Evolutionary conservation across 2,888 invertebrate genomes (phyloP), one percentile per base, ranked within the genome.

Genomic region (Noctuana brunneofusca): DNA sequence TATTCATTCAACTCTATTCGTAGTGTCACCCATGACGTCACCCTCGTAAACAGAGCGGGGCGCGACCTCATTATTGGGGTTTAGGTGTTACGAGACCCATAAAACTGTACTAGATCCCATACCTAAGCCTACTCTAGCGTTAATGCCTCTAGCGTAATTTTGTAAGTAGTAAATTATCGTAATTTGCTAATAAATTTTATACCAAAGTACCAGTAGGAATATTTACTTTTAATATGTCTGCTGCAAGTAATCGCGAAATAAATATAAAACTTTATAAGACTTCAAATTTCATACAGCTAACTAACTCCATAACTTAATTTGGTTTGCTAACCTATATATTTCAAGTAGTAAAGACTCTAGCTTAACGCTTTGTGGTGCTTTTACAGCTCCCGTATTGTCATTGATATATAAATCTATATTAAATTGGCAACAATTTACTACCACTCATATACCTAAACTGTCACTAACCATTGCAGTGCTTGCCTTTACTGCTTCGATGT

Each of bases 11-110:
- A 22, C 24, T 22, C 24, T 41, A 56, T 46, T 20, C 18, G 46
- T 46, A 52, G 46, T 22, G 43, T 27, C 59, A 16, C 43, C 22
- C 22, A 41, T 59, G 59, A 59, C 54, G 60, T 60, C 60, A 60
- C 41, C 53, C 32, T 32, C 54, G 22, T 60, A 54, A 60, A 60
- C 11, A 53, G 46, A 14, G 43, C 58, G 18, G 49, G 60, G 60
- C 46, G 53, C 60, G 53, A 60, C 53, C 60, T 60, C 54, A 60
- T 60, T 60, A 54, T 46, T 32, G 53, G 52, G 4, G 46, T 30
- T 16, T 54, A 32, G 54, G 32, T 54, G 60, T 54, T 54, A 54
- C 46, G 54, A 54, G 53, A 48, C 30, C 46, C 53, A 54, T 60
- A 60, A 60, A 60, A 54, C 46, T 48, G 46, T 54, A 54, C 60